Base-by-base conservation (phyloP, 2,113 vertebrate genomes). In the Irena cyanogastra region DNA sequence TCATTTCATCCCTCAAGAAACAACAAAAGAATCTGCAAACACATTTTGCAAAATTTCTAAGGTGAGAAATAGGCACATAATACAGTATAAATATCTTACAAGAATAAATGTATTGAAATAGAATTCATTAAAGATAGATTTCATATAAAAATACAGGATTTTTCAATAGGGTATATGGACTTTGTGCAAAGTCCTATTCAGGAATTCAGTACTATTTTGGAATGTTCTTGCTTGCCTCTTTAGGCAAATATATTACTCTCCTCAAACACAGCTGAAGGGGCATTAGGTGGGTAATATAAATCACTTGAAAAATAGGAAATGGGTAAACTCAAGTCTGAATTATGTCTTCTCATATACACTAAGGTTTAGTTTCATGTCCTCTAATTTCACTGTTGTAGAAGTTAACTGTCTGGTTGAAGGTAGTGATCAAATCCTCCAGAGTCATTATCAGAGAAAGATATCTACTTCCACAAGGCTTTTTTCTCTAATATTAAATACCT, bases 301-400 rank as follows among this genome's bases (percentile, higher is more conserved):
- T 91, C 87, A 95, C 61, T 27, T 89, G 83, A 84, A 94, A 94
- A 84, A 15, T 69, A 94, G 81, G 91, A 96, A 93, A 94, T 69
- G 10, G 61, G 44, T 76, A 76, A 87, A 90, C 33, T 95, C 61
- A 85, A 53, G 72, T 94, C 90, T 91, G 80, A 94, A 89, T 95
- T 96, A 95, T 93, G 57, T 61, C 4, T 2, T 93, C 72, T 87
- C 81, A 78, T 87, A 71, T 33, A 60, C 21, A 33, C 23, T 41
- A 42, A 81, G 39, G 45, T 92, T 96, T 83, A 81, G 52, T 89
- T 94, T 94, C 52, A 76, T 31, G 65, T 87, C 35, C 16, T 82
- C 61, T 71, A 82, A 91, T 91, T 94, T 91, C 66, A 66, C 39
- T 64, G 56, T 50, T 71, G 39, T 68, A 82, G 87, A 89, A 84